These are phyloP conservation scores for Drosophila mulleri DNA, from an alignment of 2,888 invertebrate genomes.

Conservation along the genomic window DNA sequence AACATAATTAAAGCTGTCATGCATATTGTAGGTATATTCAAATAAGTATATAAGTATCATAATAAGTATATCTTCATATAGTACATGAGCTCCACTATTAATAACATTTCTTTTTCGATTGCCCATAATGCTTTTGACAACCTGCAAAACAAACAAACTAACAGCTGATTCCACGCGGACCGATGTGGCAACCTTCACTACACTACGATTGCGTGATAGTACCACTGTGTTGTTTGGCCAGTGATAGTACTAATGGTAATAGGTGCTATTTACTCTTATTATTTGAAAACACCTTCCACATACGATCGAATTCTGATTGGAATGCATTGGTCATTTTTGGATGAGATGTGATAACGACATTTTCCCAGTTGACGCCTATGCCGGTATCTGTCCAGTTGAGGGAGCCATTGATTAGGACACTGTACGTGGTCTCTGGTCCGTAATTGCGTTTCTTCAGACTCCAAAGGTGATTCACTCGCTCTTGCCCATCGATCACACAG, in stretches of 20 bases:
- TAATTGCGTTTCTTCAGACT: accelerated
- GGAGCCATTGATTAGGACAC: constrained; percentile 70
- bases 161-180: constrained; percentile 40
- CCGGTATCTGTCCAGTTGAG: constrained; percentile 79
- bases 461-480: constrained; percentile 32
- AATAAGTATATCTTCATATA: no score
- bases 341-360: constrained; percentile 74
- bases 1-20: not conserved
- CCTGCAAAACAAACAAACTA: no score
- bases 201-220: no score
- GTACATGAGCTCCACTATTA: not conserved
- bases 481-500: constrained; percentile 76
- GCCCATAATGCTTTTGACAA: not conserved
- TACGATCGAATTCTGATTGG: constrained; percentile 75
- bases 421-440: not conserved
- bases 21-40: not conserved
- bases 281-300: constrained; percentile 69
- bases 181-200: constrained; percentile 40
- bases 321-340: constrained; percentile 48
- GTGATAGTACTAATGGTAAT: no score
- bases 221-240: no score
- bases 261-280: no score
- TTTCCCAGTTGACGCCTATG: constrained; percentile 79
- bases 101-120: not conserved
- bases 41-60: no score